Percentiles rank a stretch among this genome's conserved stretches.
Conservation (phyloP, 2,888 invertebrate species). For the Yponomeuta evonymella region DNA sequence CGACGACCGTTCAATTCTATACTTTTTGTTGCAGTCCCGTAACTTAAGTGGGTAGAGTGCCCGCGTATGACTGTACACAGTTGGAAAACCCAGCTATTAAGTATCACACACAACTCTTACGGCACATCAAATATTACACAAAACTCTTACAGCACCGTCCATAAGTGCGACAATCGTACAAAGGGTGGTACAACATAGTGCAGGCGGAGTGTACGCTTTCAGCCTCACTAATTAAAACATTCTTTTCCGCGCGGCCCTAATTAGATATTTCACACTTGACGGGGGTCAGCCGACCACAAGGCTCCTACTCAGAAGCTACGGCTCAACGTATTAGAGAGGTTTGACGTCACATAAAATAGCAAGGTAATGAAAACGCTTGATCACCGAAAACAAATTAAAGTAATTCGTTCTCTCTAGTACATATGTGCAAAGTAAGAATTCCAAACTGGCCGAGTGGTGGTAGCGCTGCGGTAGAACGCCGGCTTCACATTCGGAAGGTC, state of each 20-base stretch:
- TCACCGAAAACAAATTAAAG: too few relatives aligned
- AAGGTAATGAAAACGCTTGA: too few relatives aligned
- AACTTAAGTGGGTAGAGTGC: too few relatives aligned
- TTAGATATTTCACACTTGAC: slow-evolving; percentile 20
- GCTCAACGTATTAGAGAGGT: neutral
- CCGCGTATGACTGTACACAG: too few relatives aligned
- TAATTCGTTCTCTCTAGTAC: too few relatives aligned
- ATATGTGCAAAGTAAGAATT: too few relatives aligned
- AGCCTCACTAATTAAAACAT: slow-evolving; percentile 11
- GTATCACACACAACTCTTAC: neutral
- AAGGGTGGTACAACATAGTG: neutral
- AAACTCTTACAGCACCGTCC: neutral
- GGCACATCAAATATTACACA: neutral
- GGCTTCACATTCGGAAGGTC: too few relatives aligned
- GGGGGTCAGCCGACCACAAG: slow-evolving; percentile 14
- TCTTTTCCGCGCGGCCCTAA: slow-evolving; percentile 13
- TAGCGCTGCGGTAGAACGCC: too few relatives aligned
- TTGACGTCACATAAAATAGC: neutral
- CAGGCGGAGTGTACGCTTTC: slow-evolving; percentile 10
- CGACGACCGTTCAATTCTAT: too few relatives aligned
- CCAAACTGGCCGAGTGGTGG: too few relatives aligned
- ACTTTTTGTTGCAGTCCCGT: too few relatives aligned
- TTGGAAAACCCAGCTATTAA: neutral
- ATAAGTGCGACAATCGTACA: neutral
- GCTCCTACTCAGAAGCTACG: neutral